phyloP scores from a whole-genome alignment of 1,140 invertebrate species.

The Drosophila sulfurigaster region DNA sequence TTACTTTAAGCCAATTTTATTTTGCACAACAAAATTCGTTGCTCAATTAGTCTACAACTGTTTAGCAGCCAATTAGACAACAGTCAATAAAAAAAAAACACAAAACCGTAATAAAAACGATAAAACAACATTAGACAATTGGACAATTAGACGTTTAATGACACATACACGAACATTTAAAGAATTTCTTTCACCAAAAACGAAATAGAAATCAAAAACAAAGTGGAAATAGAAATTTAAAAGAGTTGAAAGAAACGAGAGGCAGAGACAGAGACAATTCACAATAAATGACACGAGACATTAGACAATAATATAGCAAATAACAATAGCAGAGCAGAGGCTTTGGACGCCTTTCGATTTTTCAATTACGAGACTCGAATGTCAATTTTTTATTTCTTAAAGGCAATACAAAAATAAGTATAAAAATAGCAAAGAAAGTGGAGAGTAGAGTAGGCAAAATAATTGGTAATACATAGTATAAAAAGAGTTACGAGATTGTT shows the following conservation, averaged over 20 bases:
- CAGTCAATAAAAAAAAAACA: slow-evolving; percentile 32
- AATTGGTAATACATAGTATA: background rate
- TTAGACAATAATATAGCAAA: slow-evolving; percentile 34
- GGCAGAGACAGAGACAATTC: slow-evolving; percentile 35
- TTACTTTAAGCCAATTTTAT: slow-evolving; percentile 30
- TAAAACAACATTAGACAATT: slow-evolving; percentile 50
- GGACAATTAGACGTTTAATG: slow-evolving; percentile 31
- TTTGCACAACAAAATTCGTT: slow-evolving; percentile 32
- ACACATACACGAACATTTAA: slow-evolving; percentile 37
- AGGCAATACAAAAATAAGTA: slow-evolving; percentile 21
- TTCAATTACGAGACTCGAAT: slow-evolving; percentile 53
- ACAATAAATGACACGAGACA: slow-evolving; percentile 27
- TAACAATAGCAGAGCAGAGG: slow-evolving; percentile 9
- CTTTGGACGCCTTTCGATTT: slow-evolving; percentile 5
- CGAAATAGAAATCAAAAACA: background rate
- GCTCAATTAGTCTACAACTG: slow-evolving; percentile 52
- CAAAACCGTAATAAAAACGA: slow-evolving; percentile 41
- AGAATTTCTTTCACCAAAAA: slow-evolving; percentile 11
- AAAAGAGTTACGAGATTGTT: background rate
- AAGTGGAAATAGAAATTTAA: background rate
- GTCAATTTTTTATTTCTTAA: slow-evolving; percentile 77
- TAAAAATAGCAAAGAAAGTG: slow-evolving; percentile 16
- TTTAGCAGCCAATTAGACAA: slow-evolving; percentile 76
- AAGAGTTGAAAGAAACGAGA: slow-evolving; percentile 4
- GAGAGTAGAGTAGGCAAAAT: slow-evolving; percentile 8